Evolutionary conservation across 1,140 invertebrate species (phyloP).

Genomic region (Drosophila bocki): DNA sequence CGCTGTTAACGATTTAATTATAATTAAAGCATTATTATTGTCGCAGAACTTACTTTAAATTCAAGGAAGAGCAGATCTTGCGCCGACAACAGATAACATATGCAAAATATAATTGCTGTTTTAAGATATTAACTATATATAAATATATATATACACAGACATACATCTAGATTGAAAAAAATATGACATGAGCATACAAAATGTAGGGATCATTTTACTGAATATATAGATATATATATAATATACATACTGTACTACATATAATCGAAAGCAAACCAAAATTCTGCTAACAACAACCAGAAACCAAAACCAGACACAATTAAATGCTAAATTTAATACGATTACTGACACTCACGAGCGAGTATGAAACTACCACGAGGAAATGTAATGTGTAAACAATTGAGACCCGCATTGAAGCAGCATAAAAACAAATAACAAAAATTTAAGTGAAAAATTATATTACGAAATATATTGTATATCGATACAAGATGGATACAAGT

Average conservation of each 20-base stretch:
- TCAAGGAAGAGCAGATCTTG: conserved; percentile 47
- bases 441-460: conserved; percentile 82
- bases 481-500: conserved; percentile 81
- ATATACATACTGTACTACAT: conserved; percentile 65
- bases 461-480: conserved; percentile 84
- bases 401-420: conserved; percentile 38
- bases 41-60: conserved; percentile 83
- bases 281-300: conserved; percentile 58
- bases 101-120: conserved; percentile 64
- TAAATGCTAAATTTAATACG: conserved; percentile 73
- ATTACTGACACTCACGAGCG: conserved; percentile 70
- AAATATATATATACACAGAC: conserved; percentile 66
- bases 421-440: conserved; percentile 33
- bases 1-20: conserved; percentile 63
- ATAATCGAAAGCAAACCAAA: conserved; percentile 60
- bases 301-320: conserved; percentile 39
- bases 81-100: conserved; percentile 37
- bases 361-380: conserved; percentile 42
- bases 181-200: conserved; percentile 83
- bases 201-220: conserved; percentile 84
- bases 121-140: conserved; percentile 73
- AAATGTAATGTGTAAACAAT: conserved; percentile 53
- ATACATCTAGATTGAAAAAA: conserved; percentile 75
- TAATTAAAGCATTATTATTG: conserved; percentile 66
- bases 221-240: conserved; percentile 56